Conservation (phyloP, 1,140 invertebrate genomes). For the Drosophila willistoni region DNA sequence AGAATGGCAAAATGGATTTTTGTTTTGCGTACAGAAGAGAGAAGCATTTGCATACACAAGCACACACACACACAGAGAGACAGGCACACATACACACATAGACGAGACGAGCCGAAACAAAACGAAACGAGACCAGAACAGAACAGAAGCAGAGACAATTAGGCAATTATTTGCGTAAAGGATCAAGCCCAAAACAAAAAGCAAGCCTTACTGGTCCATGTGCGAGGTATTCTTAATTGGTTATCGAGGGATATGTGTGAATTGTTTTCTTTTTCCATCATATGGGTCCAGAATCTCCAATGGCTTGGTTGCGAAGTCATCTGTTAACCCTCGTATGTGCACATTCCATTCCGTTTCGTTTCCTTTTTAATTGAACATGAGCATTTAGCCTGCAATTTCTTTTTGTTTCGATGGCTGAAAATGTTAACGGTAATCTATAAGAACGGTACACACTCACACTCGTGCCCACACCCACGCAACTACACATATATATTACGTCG, state of each 20-base stretch:
- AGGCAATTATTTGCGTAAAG: slow-evolving; percentile 82
- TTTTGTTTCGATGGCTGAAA: slow-evolving; percentile 23
- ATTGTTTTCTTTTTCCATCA: neutral
- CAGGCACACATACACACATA: neutral
- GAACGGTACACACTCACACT: slow-evolving; percentile 2
- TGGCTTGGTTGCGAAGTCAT: neutral
- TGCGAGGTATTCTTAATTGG: neutral
- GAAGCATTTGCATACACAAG: slow-evolving; percentile 62
- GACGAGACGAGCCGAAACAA: slow-evolving; percentile 9
- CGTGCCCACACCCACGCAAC: neutral
- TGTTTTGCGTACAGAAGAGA: slow-evolving; percentile 73
- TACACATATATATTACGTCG: neutral
- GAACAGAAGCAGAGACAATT: slow-evolving; percentile 74
- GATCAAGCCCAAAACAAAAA: slow-evolving; percentile 81
- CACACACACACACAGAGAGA: slow-evolving; percentile 29
- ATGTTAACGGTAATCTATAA: slow-evolving; percentile 13
- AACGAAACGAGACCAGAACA: neutral
- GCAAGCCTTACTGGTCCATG: slow-evolving; percentile 17
- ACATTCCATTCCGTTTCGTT: slow-evolving; percentile 29
- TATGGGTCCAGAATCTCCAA: neutral
- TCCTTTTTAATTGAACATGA: slow-evolving; percentile 79
- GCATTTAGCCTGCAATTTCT: slow-evolving; percentile 83
- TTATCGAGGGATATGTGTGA: neutral
- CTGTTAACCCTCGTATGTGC: neutral
- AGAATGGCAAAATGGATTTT: slow-evolving; percentile 69